Conservation (phyloP, 2,797 vertebrate genomes). For the Calcarius lapponicus region DNA sequence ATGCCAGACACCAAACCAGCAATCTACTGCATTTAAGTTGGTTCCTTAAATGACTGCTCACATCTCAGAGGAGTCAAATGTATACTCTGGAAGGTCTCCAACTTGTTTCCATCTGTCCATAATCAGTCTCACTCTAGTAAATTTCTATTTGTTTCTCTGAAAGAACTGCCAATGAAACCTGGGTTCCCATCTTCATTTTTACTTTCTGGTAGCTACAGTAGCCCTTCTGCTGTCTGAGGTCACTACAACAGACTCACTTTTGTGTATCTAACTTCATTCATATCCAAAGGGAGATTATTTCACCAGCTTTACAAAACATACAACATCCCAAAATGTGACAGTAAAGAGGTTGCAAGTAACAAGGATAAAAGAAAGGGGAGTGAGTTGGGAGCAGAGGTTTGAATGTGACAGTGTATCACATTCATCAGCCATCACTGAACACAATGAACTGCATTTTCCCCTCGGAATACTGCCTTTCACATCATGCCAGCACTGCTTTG, state of each 20-base stretch:
- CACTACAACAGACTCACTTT: neutral
- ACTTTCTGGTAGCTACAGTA: neutral
- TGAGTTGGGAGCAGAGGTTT: neutral
- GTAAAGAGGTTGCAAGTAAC: neutral
- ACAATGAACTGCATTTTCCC: slow-evolving; percentile 13
- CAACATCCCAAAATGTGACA: neutral
- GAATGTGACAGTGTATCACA: slow-evolving; percentile 16
- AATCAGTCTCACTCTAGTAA: neutral
- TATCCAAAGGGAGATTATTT: neutral
- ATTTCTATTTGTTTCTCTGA: neutral
- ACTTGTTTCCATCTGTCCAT: neutral
- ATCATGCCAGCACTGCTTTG: neutral
- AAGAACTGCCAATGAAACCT: neutral
- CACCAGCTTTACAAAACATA: neutral
- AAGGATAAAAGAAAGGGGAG: neutral
- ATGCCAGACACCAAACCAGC: neutral
- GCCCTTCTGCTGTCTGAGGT: neutral
- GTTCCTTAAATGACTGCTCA: neutral
- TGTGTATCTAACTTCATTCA: neutral
- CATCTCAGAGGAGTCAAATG: neutral
- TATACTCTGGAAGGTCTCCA: neutral
- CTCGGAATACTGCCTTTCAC: neutral
- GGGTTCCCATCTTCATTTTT: neutral
- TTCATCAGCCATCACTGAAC: slow-evolving; percentile 43
- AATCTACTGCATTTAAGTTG: neutral